These are phyloP conservation scores for Temnothorax nylanderi DNA, from an alignment of 1,140 invertebrate species.

Conservation along the genomic window DNA sequence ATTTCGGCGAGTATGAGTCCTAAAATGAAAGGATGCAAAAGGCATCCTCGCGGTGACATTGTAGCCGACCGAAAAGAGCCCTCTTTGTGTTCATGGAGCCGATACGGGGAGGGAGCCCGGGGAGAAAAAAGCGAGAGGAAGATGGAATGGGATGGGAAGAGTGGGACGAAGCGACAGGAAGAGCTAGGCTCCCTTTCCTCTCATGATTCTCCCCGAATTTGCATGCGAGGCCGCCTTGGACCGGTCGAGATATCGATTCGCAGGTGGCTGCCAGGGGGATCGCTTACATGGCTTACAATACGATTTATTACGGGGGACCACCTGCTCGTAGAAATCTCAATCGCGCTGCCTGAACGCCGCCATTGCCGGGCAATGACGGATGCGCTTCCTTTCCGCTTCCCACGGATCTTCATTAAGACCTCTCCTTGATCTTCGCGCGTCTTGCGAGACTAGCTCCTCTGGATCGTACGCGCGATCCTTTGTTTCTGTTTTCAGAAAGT, in stretches of 20 bases:
- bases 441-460: neutral
- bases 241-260: conserved; percentile 83
- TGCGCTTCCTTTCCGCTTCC: conserved; percentile 55
- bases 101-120: neutral
- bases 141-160: neutral
- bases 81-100: conserved; percentile 31
- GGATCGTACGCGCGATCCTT: neutral
- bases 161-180: conserved; percentile 62
- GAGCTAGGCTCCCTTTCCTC: conserved; percentile 56
- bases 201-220: conserved; percentile 76
- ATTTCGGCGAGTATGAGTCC: neutral
- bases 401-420: conserved; percentile 71
- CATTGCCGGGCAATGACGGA: conserved; percentile 70
- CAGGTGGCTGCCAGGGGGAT: conserved; percentile 81
- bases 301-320: conserved; percentile 84
- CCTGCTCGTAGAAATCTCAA: conserved; percentile 83
- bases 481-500: neutral
- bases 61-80: conserved; percentile 19
- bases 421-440: neutral
- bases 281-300: conserved; percentile 81
- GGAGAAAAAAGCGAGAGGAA: conserved; percentile 11
- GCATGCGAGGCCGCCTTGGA: conserved; percentile 76
- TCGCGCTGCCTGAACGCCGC: conserved; percentile 74
- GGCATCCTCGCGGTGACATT: conserved; percentile 38
- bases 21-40: conserved; percentile 12